phyloP scores from a whole-genome alignment of 2,113 vertebrate species.

The Peromyscus californicus region DNA sequence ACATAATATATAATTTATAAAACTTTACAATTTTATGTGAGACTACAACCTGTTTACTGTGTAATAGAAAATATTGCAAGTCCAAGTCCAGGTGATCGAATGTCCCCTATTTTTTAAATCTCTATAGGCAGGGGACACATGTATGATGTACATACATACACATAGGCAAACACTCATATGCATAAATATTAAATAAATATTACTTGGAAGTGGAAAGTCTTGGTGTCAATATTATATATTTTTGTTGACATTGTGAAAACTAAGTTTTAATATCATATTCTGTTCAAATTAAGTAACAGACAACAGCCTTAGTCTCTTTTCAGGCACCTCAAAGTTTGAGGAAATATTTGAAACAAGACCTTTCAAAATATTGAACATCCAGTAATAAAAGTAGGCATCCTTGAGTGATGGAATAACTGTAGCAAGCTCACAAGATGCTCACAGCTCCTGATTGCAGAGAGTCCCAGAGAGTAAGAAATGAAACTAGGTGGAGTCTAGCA shows the following conservation, averaged over 20 bases:
- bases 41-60: not conserved
- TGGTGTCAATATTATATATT: too few species aligned
- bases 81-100: not conserved
- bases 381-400: not conserved
- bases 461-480: too few species aligned
- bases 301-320: not conserved
- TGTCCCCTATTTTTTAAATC: not conserved
- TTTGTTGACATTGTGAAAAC: too few species aligned
- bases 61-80: not conserved
- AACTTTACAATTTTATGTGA: not conserved
- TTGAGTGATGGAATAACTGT: too few species aligned
- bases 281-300: not conserved
- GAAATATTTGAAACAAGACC: not conserved
- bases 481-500: too few species aligned
- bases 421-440: too few species aligned
- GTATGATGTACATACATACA: not conserved
- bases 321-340: not conserved
- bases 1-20: not conserved
- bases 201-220: too few species aligned
- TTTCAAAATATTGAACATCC: not conserved
- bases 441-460: too few species aligned
- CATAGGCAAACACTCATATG: not conserved
- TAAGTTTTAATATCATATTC: not conserved
- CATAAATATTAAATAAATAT: not conserved
- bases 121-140: not conserved